Evolutionary conservation across 2,888 invertebrate genomes (phyloP).

Genomic region (Laspeyria flexula): DNA sequence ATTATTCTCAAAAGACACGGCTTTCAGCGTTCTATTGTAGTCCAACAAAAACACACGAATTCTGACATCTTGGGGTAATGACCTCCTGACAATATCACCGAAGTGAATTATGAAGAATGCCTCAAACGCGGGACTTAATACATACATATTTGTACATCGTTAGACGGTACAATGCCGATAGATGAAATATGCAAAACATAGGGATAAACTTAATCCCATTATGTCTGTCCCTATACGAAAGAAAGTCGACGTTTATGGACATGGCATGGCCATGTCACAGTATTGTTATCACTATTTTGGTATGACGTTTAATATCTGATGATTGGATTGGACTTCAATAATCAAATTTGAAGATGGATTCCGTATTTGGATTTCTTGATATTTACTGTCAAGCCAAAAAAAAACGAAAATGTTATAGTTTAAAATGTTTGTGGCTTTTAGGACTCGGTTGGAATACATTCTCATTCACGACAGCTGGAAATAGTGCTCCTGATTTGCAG

Average conservation of each 20-base stretch:
- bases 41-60: constrained; percentile 21
- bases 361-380: background rate
- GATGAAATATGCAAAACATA: constrained; percentile 78
- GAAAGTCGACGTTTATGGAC: constrained; percentile 18
- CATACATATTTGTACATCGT: constrained; percentile 77
- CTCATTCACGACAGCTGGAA: too few species aligned
- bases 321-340: constrained; percentile 7
- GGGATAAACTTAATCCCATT: constrained; percentile 56
- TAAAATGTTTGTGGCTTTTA: too few species aligned
- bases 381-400: background rate
- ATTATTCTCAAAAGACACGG: constrained; percentile 11
- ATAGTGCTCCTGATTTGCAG: too few species aligned
- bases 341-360: constrained; percentile 4
- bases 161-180: constrained; percentile 71
- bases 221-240: constrained; percentile 46
- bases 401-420: too few species aligned
- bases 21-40: constrained; percentile 9
- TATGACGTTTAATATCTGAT: constrained; percentile 3
- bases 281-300: constrained; percentile 5
- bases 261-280: background rate
- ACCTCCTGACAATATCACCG: constrained; percentile 35
- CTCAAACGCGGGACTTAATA: constrained; percentile 61
- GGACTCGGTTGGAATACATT: too few species aligned
- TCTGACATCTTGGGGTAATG: constrained; percentile 41
- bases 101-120: constrained; percentile 44